Evolutionary conservation across 2,888 invertebrate species (phyloP).

Genomic region (Eupithecia centaureata): DNA sequence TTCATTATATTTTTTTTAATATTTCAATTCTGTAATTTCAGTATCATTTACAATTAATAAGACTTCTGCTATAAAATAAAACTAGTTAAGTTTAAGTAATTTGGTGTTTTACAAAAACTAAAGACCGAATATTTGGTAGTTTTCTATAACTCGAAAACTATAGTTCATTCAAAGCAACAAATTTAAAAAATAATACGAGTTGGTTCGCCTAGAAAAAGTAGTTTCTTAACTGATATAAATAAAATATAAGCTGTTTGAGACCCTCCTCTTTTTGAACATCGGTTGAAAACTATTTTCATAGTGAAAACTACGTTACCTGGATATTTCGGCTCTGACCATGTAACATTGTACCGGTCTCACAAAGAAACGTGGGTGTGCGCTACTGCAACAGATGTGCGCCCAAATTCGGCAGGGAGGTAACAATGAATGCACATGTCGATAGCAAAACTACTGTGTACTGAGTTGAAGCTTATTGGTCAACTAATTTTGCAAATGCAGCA

Average conservation of each 20-base stretch:
- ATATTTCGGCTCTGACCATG: background rate
- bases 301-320: background rate
- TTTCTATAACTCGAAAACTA: too few species aligned
- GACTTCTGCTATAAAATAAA: too few species aligned
- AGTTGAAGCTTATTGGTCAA: constrained; percentile 65
- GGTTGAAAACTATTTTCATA: background rate
- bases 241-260: too few species aligned
- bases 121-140: too few species aligned
- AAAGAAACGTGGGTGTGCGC: constrained; percentile 71
- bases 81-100: too few species aligned
- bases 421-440: constrained; percentile 76
- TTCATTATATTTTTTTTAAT: too few species aligned
- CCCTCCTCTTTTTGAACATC: too few species aligned
- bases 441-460: constrained; percentile 30
- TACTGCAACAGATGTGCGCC: constrained; percentile 72
- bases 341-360: constrained; percentile 49
- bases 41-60: too few species aligned
- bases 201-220: background rate
- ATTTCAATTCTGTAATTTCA: too few species aligned
- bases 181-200: background rate
- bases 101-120: too few species aligned
- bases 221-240: too few species aligned
- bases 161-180: too few species aligned
- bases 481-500: constrained; percentile 65
- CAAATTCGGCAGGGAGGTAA: constrained; percentile 62